Evolutionary conservation across 2,797 vertebrate genomes (phyloP).

Genomic region (Neoniphon sammara): DNA sequence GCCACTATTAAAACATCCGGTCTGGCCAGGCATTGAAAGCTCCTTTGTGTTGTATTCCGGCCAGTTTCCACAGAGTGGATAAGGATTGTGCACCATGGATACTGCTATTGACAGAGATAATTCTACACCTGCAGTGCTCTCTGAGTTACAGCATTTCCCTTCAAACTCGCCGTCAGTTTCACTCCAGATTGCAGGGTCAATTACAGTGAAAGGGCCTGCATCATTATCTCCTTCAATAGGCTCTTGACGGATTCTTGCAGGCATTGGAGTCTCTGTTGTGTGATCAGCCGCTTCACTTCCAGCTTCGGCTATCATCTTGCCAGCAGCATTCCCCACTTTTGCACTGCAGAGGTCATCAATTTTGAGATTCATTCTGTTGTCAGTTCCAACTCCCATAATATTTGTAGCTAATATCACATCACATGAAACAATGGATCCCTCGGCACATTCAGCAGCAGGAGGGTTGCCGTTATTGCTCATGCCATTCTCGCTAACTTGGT

Average conservation of each 20-base stretch:
- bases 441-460: conserved; percentile 27
- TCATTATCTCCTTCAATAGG: conserved; percentile 74
- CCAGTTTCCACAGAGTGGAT: conserved; percentile 16
- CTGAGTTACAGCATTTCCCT: conserved; percentile 47
- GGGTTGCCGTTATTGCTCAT: conserved; percentile 25
- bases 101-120: conserved; percentile 55
- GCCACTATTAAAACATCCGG: conserved; percentile 23
- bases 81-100: conserved; percentile 32
- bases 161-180: conserved; percentile 59
- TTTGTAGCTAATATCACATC: conserved; percentile 51
- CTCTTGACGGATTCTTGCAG: conserved; percentile 63
- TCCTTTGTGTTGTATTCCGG: conserved; percentile 11
- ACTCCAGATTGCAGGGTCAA: conserved; percentile 72
- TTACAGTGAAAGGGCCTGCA: conserved; percentile 63
- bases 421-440: conserved; percentile 48
- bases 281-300: conserved; percentile 60
- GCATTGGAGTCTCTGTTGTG: conserved; percentile 56
- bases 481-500: conserved; percentile 48
- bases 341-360: conserved; percentile 45
- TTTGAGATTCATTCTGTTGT: conserved; percentile 36
- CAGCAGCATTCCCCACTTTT: conserved; percentile 42
- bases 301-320: conserved; percentile 53
- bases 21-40: conserved; percentile 27
- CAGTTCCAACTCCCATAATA: conserved; percentile 24
- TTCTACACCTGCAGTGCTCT: conserved; percentile 51